Base-by-base conservation (phyloP, 2,113 vertebrate genomes). In the Chinchilla lanigera region DNA sequence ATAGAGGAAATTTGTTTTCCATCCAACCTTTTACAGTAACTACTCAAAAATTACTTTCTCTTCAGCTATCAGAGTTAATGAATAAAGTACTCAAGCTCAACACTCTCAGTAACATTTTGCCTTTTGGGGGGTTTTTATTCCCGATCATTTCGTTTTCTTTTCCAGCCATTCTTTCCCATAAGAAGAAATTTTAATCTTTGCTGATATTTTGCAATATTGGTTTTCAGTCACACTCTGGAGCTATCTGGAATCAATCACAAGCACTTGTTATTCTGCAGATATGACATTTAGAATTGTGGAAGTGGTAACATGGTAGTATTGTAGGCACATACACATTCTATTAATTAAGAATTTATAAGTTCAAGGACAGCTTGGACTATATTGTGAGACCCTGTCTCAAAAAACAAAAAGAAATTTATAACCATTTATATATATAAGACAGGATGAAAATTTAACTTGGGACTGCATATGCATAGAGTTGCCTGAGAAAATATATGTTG, bases 11-110 rank as follows among this genome's bases (percentile, higher is more conserved):
- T 87, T 97, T 58, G 3, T 97, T 98, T 98, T 97, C 78, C 90
- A 95, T 96, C 52, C 98, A 65, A 80, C 87, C 30, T 97, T 98
- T 97, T 97, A 69, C 89, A 93, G 73, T 96, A 85, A 95, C 75
- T 67, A 47, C 88, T 96, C 80, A 91, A 97, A 77, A 96, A 90
- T 92, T 60, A 87, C 73, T 97, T 96, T 97, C 60, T 94, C 92
- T 96, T 95, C 86, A 30, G 58, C 92, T 47, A 83, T 95, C 78
- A 94, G 67, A 30, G 44, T 89, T 98, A 97, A 93, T 96, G 88
- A 97, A 93, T 89, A 97, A 96, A 93, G 78, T 50, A 73, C 93
- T 93, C 89, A 50, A 95, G 54, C 95, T 98, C 90, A 94, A 94
- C 50, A 71, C 87, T 92, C 92, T 89, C 16, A 26, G 1, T 38